Conservation (phyloP, 2,888 invertebrate genomes). For the Xylota sylvarum region DNA sequence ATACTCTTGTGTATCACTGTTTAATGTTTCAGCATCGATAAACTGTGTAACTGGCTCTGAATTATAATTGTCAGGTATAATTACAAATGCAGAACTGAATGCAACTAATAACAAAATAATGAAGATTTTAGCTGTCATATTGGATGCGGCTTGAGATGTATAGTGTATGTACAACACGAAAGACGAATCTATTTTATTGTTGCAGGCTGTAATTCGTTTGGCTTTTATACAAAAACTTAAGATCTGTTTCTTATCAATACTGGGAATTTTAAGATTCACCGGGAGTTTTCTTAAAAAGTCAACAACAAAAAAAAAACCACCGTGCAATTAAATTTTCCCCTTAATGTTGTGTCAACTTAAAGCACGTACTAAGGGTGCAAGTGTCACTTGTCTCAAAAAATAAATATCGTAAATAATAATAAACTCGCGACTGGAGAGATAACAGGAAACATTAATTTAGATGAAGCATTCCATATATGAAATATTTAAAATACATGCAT, state of each 20-base stretch:
- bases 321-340: too few species aligned
- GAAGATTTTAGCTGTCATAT: constrained; percentile 11
- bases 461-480: too few species aligned
- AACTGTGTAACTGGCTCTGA: not conserved
- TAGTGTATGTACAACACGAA: not conserved
- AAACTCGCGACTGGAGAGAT: too few species aligned
- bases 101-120: constrained; percentile 7
- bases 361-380: too few species aligned
- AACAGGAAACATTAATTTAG: too few species aligned
- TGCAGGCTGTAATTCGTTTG: not conserved
- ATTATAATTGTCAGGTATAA: not conserved
- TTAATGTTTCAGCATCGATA: constrained; percentile 5
- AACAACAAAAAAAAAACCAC: not conserved
- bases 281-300: not conserved
- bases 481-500: too few species aligned
- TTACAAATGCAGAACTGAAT: not conserved
- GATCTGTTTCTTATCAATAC: constrained; percentile 4
- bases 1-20: not conserved
- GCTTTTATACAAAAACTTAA: constrained; percentile 8
- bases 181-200: not conserved
- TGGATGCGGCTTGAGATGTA: not conserved
- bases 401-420: too few species aligned
- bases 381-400: too few species aligned
- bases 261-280: not conserved
- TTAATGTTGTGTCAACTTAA: too few species aligned